Evolutionary conservation across 1,140 invertebrate genomes (phyloP).

Genomic region (Linepithema humile): DNA sequence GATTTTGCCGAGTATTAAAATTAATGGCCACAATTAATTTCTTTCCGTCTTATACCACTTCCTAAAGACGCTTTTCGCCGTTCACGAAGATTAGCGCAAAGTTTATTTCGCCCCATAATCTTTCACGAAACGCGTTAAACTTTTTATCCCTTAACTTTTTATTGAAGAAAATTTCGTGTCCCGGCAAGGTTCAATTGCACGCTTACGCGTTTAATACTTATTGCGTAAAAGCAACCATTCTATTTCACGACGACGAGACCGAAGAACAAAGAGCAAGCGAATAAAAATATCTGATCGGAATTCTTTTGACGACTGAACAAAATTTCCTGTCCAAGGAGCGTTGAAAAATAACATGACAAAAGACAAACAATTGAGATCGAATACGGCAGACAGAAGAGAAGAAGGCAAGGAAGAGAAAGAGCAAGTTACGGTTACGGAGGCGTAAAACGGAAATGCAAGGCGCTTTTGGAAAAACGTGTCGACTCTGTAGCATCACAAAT

Average conservation of each 20-base stretch:
- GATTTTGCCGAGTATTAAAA: slow-evolving; percentile 42
- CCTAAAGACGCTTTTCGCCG: neutral
- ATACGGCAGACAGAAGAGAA: neutral
- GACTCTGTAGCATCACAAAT: slow-evolving; percentile 53
- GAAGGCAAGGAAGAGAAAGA: neutral
- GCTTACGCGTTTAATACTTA: neutral
- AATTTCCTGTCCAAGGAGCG: neutral
- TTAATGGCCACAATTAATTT: slow-evolving; percentile 48
- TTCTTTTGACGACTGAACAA: slow-evolving; percentile 6
- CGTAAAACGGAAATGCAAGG: slow-evolving; percentile 34
- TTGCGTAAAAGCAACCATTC: neutral
- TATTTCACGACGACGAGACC: neutral
- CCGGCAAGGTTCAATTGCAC: neutral
- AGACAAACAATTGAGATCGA: neutral
- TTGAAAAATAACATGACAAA: slow-evolving; percentile 35
- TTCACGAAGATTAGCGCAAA: slow-evolving; percentile 6
- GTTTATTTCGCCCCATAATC: neutral
- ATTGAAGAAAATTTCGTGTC: neutral
- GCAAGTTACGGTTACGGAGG: slow-evolving; percentile 1
- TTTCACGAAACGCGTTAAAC: neutral
- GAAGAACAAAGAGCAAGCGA: neutral
- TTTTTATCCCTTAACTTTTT: too few relatives aligned
- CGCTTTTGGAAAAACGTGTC: slow-evolving; percentile 67
- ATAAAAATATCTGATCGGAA: slow-evolving; percentile 3
- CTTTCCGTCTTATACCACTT: slow-evolving; percentile 7